These are phyloP conservation scores for Phaetusa simplex DNA, from an alignment of 2,113 vertebrate genomes.

Conservation along the genomic window DNA sequence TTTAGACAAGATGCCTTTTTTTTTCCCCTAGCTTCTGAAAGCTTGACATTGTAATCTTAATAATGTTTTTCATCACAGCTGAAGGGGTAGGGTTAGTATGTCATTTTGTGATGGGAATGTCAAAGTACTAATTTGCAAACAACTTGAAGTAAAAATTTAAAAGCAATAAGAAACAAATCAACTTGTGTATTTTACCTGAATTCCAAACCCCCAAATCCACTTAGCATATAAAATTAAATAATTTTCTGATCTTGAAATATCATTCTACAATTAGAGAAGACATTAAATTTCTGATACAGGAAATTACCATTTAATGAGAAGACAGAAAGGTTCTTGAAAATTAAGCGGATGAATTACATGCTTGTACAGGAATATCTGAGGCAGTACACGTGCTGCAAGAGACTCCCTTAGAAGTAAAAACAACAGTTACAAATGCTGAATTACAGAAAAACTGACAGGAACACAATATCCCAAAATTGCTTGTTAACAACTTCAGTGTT, in stretches of 20 bases:
- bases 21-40: background rate
- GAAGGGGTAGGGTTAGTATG: background rate
- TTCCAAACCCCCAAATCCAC: background rate
- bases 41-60: background rate
- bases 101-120: background rate
- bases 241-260: slow-evolving; percentile 4
- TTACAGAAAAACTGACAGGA: background rate
- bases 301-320: slow-evolving; percentile 30
- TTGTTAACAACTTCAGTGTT: background rate
- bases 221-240: background rate
- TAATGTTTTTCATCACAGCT: background rate
- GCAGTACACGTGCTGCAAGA: background rate
- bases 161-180: background rate
- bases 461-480: background rate
- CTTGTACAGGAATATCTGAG: background rate
- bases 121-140: background rate
- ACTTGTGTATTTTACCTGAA: background rate
- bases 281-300: background rate
- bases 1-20: background rate
- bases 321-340: slow-evolving; percentile 28
- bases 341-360: background rate
- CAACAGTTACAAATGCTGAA: background rate
- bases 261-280: background rate
- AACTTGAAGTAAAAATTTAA: slow-evolving; percentile 9
- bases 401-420: background rate